phyloP scores from a whole-genome alignment of 2,797 vertebrate species.

The Pachyuromys duprasi region DNA sequence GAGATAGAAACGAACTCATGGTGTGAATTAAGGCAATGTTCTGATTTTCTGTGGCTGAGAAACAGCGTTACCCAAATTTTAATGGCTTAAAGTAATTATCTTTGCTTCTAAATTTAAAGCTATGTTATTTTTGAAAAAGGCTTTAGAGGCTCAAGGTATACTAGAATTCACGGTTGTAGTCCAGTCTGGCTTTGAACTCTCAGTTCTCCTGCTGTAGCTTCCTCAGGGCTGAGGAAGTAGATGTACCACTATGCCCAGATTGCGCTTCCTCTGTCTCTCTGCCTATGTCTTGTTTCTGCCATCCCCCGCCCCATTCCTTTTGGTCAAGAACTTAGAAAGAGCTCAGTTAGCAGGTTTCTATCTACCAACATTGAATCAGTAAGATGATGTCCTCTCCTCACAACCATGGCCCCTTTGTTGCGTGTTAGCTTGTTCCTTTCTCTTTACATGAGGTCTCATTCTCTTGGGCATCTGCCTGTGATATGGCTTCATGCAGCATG shows the following conservation, averaged over 20 bases:
- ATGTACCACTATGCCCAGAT: not conserved
- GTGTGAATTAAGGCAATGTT: conserved; percentile 16
- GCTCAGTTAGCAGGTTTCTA: not conserved
- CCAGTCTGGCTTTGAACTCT: not conserved
- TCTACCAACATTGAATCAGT: not conserved
- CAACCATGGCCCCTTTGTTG: not conserved
- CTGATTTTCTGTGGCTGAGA: conserved; percentile 22
- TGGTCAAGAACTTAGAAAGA: conserved; percentile 1
- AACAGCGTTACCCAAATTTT: not conserved
- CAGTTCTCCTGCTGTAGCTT: not conserved
- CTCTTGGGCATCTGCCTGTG: not conserved
- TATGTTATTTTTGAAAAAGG: not conserved
- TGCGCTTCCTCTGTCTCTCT: too few species aligned
- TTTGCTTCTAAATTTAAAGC: not conserved
- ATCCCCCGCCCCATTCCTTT: not conserved
- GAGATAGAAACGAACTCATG: conserved; percentile 50
- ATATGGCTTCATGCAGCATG: not conserved
- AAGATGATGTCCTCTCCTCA: not conserved
- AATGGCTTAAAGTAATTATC: conserved; percentile 19
- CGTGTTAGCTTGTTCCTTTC: not conserved
- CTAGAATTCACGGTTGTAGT: not conserved
- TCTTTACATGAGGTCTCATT: not conserved
- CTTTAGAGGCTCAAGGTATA: not conserved
- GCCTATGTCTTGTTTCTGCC: not conserved
- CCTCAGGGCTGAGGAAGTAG: not conserved